These are phyloP conservation scores for Tor tambroides DNA, from an alignment of 2,113 vertebrate genomes.

Conservation along the genomic window DNA sequence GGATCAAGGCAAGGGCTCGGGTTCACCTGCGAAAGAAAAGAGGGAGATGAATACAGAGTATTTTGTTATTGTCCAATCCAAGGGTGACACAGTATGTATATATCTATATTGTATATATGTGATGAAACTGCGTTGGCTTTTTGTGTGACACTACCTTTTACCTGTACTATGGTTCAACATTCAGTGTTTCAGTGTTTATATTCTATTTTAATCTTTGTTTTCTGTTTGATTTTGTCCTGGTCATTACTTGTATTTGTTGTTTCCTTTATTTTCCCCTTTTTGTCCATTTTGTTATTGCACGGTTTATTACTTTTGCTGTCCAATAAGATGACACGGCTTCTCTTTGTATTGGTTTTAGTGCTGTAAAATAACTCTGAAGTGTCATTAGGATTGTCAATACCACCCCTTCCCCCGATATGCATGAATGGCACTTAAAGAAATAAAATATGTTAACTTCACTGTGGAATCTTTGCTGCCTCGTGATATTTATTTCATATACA, in stretches of 20 bases:
- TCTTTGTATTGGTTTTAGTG: conserved; percentile 92
- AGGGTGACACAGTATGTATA: conserved; percentile 89
- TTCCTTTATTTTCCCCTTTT: conserved; percentile 71
- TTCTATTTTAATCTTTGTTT: conserved; percentile 81
- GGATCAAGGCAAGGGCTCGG: conserved; percentile 74
- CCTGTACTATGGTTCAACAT: conserved; percentile 91
- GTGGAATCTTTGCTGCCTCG: conserved; percentile 73
- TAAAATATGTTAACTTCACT: conserved; percentile 90
- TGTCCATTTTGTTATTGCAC: conserved; percentile 88
- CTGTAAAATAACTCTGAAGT: conserved; percentile 91
- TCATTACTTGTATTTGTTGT: conserved; percentile 78
- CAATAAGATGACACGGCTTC: conserved; percentile 85
- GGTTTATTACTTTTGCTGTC: conserved; percentile 92
- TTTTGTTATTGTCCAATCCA: conserved; percentile 94
- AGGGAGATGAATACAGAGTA: conserved; percentile 84
- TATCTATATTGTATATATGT: conserved; percentile 98
- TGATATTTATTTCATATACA: not conserved
- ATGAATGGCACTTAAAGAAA: conserved; percentile 96
- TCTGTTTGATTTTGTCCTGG: conserved; percentile 66
- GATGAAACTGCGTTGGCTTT: conserved; percentile 89
- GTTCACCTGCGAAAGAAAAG: conserved; percentile 72
- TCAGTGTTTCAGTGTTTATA: conserved; percentile 96
- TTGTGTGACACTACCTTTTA: conserved; percentile 91
- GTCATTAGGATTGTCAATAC: conserved; percentile 91
- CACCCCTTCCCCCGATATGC: conserved; percentile 87